Conservation (phyloP, 2,888 invertebrate genomes). For the Lypha dubia region DNA sequence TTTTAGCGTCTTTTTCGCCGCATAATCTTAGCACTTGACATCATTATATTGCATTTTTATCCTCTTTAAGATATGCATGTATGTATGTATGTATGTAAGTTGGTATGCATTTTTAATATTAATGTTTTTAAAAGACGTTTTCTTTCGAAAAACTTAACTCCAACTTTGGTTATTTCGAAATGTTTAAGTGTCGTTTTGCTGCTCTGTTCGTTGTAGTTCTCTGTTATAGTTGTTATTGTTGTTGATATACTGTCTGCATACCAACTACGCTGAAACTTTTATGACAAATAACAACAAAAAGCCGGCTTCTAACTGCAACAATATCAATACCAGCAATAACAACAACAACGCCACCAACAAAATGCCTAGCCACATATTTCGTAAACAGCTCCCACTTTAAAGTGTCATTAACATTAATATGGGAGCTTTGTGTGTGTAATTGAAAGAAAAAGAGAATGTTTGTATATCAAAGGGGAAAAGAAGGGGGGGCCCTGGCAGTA, state of each 20-base stretch:
- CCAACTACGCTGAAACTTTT: constrained; percentile 45
- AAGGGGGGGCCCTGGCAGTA: not conserved
- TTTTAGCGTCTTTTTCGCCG: not conserved
- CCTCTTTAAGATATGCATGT: constrained; percentile 17
- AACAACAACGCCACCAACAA: constrained; percentile 18
- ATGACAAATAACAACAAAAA: constrained; percentile 43
- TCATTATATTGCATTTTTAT: constrained; percentile 1
- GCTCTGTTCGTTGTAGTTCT: constrained; percentile 22
- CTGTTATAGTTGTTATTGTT: constrained; percentile 44
- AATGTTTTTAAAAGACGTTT: constrained; percentile 45
- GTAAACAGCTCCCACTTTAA: constrained; percentile 56
- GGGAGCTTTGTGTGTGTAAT: constrained; percentile 18
- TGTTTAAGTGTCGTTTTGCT: constrained; percentile 26
- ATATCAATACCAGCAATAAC: constrained; percentile 9
- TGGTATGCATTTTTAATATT: constrained; percentile 50
- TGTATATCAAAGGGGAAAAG: too few relatives aligned
- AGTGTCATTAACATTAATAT: constrained; percentile 38
- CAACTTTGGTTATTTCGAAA: constrained; percentile 17
- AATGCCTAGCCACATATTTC: constrained; percentile 31
- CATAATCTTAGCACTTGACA: not conserved
- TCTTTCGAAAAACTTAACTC: constrained; percentile 22
- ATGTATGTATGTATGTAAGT: too few relatives aligned
- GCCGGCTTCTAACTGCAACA: constrained; percentile 48
- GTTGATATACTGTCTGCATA: constrained; percentile 69
- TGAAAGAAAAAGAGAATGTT: not conserved